phyloP scores from a whole-genome alignment of 2,797 vertebrate genomes.

The Megaceryle alcyon region DNA sequence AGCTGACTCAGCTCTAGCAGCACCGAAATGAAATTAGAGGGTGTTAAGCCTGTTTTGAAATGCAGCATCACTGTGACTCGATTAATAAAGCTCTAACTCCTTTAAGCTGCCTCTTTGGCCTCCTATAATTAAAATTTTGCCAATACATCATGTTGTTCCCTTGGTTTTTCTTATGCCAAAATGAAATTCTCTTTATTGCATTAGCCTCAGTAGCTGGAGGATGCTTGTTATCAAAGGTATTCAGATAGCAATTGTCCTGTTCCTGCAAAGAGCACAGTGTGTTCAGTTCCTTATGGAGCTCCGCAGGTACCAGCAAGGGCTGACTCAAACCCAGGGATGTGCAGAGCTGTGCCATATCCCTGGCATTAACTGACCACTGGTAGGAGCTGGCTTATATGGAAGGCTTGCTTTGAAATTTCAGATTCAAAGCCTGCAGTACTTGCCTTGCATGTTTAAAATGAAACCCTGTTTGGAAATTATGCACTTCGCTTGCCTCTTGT shows the following conservation, averaged over 20 bases:
- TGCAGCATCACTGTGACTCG: conserved; percentile 31
- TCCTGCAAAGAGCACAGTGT: background rate
- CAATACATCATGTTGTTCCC: conserved; percentile 28
- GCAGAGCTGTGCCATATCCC: background rate
- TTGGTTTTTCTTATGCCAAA: background rate
- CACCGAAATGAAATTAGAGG: conserved; percentile 47
- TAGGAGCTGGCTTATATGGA: background rate
- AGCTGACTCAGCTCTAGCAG: conserved; percentile 59
- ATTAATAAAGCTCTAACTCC: conserved; percentile 54
- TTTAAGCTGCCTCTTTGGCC: conserved; percentile 29
- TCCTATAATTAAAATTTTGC: conserved; percentile 29
- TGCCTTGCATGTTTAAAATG: background rate
- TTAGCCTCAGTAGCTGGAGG: conserved; percentile 6
- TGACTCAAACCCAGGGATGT: background rate
- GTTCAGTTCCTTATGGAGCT: background rate
- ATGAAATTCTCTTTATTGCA: conserved; percentile 38
- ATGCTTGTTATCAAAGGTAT: background rate
- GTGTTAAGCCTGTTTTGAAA: conserved; percentile 65
- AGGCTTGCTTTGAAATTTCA: background rate
- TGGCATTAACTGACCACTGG: background rate
- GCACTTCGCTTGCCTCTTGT: background rate
- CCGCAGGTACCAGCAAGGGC: background rate
- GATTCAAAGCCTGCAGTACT: background rate
- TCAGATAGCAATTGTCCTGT: background rate
- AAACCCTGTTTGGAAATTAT: background rate